phyloP scores from a whole-genome alignment of 2,888 invertebrate genomes.

The Chelonus formosanus region DNA sequence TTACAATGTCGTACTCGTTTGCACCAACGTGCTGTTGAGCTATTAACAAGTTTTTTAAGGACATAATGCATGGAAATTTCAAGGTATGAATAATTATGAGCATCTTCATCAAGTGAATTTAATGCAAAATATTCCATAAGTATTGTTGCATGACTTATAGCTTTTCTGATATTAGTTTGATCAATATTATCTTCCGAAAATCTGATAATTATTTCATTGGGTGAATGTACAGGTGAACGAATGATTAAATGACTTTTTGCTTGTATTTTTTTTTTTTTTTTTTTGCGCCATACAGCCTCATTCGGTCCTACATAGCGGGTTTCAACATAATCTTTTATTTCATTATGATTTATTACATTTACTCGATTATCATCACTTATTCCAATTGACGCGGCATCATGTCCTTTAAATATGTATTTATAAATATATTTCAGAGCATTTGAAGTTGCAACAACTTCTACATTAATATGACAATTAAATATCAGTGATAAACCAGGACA shows the following conservation, averaged over 20 bases:
- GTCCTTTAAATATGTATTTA: constrained; percentile 46
- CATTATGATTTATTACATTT: constrained; percentile 36
- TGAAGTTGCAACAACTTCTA: constrained; percentile 44
- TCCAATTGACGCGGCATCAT: constrained; percentile 38
- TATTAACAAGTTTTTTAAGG: not conserved
- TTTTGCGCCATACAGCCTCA: constrained; percentile 41
- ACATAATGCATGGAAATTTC: constrained; percentile 15
- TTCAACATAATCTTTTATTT: constrained; percentile 40
- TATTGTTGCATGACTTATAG: constrained; percentile 1
- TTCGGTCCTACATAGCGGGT: constrained; percentile 42
- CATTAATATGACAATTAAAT: constrained; percentile 46
- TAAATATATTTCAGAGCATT: constrained; percentile 45
- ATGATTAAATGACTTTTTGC: constrained; percentile 39
- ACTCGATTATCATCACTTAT: constrained; percentile 18
- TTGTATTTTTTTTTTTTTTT: constrained; percentile 38
- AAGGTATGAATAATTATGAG: constrained; percentile 2
- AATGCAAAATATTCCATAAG: not conserved
- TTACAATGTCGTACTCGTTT: not conserved
- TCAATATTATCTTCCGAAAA: constrained; percentile 22
- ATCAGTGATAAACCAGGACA: constrained; percentile 41
- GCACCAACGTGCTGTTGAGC: not conserved
- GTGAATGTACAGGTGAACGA: constrained; percentile 38
- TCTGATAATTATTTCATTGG: constrained; percentile 35
- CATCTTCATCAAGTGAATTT: constrained; percentile 7
- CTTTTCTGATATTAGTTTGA: constrained; percentile 13